phyloP scores from a whole-genome alignment of 2,113 vertebrate species.

The Anhinga anhinga region DNA sequence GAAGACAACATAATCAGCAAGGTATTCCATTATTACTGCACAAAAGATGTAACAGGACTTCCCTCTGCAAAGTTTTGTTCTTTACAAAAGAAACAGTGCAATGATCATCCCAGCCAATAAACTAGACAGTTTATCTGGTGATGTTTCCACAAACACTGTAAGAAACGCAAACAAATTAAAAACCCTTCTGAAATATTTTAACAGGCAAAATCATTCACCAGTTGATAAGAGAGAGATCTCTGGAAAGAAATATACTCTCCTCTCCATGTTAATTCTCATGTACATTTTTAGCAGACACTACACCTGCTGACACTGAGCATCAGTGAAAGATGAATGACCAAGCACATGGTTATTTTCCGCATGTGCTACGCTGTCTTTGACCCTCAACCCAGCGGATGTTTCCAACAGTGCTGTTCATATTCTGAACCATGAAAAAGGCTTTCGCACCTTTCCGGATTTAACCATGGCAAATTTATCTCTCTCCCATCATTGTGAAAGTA shows the following conservation, averaged over 20 bases:
- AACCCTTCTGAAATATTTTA: background rate
- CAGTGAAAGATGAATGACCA: background rate
- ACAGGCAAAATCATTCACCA: background rate
- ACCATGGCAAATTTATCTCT: background rate
- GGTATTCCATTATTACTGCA: background rate
- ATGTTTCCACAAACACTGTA: background rate
- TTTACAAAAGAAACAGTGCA: background rate
- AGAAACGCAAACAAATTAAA: background rate
- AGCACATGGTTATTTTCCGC: background rate
- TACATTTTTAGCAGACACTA: background rate
- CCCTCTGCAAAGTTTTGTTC: background rate
- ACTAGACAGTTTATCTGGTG: background rate
- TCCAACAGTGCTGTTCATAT: background rate
- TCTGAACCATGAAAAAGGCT: background rate
- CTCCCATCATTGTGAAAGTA: background rate
- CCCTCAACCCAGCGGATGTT: background rate
- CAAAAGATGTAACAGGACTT: background rate
- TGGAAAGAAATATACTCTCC: background rate
- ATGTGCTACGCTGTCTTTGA: rapidly evolving
- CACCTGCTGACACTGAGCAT: rapidly evolving
- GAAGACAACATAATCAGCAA: background rate
- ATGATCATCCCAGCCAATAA: background rate
- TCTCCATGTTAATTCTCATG: background rate
- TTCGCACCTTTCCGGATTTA: background rate
- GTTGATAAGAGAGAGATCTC: background rate